phyloP scores from a whole-genome alignment of 2,888 invertebrate species.

The Liodrosophila aerea region DNA sequence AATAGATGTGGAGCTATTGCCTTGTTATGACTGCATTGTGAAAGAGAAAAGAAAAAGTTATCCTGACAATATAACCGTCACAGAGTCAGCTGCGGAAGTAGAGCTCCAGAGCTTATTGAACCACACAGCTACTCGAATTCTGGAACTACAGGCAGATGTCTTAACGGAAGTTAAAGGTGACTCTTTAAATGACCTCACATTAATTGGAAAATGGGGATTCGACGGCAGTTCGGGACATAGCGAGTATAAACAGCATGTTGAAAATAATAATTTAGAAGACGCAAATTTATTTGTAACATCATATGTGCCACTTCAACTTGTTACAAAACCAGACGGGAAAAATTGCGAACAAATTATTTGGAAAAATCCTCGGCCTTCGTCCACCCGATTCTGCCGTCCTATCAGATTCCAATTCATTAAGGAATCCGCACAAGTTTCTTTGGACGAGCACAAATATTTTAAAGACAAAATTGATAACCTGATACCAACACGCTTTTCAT shows the following conservation, averaged over 20 bases:
- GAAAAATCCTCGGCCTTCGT: slow-evolving; percentile 7
- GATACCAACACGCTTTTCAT: background rate
- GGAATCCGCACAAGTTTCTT: background rate
- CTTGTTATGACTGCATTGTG: background rate
- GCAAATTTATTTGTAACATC: slow-evolving; percentile 7
- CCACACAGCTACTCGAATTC: background rate
- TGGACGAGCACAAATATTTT: background rate
- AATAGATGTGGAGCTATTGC: no score
- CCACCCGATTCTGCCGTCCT: slow-evolving; percentile 6
- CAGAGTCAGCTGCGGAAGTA: background rate
- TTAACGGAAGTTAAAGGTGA: background rate
- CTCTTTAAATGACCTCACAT: background rate
- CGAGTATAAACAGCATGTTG: slow-evolving; percentile 2
- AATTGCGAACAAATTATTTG: slow-evolving; percentile 4
- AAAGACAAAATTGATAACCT: background rate
- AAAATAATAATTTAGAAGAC: slow-evolving; percentile 2
- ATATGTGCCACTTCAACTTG: slow-evolving; percentile 3
- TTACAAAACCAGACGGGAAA: background rate
- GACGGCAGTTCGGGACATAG: slow-evolving; percentile 6
- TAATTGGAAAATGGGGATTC: slow-evolving; percentile 7
- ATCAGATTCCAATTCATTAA: slow-evolving; percentile 2
- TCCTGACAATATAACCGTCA: background rate
- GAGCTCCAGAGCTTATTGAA: slow-evolving; percentile 1
- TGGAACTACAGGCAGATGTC: background rate
- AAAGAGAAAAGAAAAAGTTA: slow-evolving; percentile 1